Percentiles rank a stretch among this genome's conserved stretches.
phyloP scores from a whole-genome alignment of 2,888 invertebrate genomes.

The Ormyrus labotus region DNA sequence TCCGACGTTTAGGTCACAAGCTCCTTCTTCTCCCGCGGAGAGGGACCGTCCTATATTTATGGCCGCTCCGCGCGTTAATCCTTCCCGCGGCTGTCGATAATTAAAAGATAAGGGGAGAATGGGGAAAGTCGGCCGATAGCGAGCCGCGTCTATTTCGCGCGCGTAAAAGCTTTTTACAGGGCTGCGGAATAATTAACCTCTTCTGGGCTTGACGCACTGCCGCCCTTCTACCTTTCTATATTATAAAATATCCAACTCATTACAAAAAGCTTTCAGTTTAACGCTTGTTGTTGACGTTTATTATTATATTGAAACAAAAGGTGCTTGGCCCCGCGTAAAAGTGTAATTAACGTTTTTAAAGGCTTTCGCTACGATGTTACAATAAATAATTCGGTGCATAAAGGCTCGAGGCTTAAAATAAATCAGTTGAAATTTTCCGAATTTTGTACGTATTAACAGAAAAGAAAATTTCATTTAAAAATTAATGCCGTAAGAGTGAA shows the following conservation, averaged over 20 bases:
- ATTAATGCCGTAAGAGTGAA: too few relatives aligned
- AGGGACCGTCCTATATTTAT: too few relatives aligned
- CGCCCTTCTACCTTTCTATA: background rate
- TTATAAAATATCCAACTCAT: constrained; percentile 40
- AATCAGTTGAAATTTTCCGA: background rate
- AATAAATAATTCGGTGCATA: constrained; percentile 7
- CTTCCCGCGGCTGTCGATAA: constrained; percentile 12
- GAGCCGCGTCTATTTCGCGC: background rate
- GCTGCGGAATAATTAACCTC: constrained; percentile 27
- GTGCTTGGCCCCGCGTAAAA: background rate
- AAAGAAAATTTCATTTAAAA: too few relatives aligned
- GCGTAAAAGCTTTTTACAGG: constrained; percentile 23
- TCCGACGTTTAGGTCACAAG: too few relatives aligned
- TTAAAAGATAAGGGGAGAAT: constrained; percentile 17
- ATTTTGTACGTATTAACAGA: too few relatives aligned
- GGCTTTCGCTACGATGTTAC: background rate
- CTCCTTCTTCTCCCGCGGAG: background rate
- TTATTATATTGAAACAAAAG: constrained; percentile 33
- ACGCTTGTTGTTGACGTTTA: constrained; percentile 25
- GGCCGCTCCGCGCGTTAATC: background rate
- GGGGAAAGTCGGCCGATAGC: background rate
- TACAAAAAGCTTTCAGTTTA: constrained; percentile 37
- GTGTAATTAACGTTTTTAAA: constrained; percentile 17
- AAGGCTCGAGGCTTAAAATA: background rate
- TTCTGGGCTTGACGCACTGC: background rate